phyloP scores from a whole-genome alignment of 2,113 vertebrate genomes.

The Bos taurus region ARS-UCD2.0 NC_037342.1:63869501-63870000 shows the following conservation, averaged over 20 bases:
- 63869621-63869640: neutral
- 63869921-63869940: constrained; percentile 1
- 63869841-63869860: neutral
- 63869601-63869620: constrained; percentile 14
- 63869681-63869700: neutral
- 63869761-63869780: neutral
- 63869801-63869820: neutral
- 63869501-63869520: neutral
- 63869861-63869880: neutral
- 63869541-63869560: neutral
- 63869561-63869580: neutral
- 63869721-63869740: neutral
- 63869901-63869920: constrained; percentile 5
- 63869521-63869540: neutral
- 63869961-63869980: neutral
- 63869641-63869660: neutral
- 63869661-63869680: neutral
- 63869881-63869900: neutral
- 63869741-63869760: neutral
- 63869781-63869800: neutral
- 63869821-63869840: neutral
- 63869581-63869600: neutral
- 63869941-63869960: neutral
- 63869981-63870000: neutral
- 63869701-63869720: neutral